These are phyloP conservation scores for Phalacrocorax carbo DNA, from an alignment of 2,113 vertebrate genomes.

Conservation along the genomic window DNA sequence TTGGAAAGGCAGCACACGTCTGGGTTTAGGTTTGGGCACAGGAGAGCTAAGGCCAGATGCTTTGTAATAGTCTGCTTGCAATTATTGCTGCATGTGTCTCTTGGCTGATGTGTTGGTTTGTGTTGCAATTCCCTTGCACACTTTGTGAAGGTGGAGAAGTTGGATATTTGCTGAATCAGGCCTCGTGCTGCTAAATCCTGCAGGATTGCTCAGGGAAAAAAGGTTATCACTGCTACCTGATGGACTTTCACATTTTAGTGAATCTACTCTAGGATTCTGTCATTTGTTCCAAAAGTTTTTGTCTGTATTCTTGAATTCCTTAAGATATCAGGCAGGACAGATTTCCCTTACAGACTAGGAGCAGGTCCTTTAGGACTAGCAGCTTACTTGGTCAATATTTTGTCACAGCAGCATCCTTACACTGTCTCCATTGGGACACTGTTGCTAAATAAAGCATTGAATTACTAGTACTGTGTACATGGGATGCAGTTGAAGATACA, in stretches of 20 bases:
- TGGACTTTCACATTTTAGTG: neutral
- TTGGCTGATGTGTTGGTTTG: neutral
- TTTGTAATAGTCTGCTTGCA: neutral
- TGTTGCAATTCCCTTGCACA: neutral
- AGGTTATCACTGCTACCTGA: neutral
- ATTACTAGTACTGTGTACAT: neutral
- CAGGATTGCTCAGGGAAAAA: neutral
- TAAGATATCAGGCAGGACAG: neutral
- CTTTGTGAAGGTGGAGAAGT: neutral
- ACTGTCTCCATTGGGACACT: neutral
- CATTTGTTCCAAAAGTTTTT: neutral
- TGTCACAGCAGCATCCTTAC: neutral
- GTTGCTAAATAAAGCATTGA: neutral
- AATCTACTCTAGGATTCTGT: neutral
- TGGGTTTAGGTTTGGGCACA: neutral
- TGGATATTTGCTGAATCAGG: neutral
- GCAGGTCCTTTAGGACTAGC: neutral
- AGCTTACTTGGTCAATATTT: neutral
- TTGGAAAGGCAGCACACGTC: neutral
- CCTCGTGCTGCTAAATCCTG: neutral
- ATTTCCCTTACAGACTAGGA: neutral
- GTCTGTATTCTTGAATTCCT: neutral
- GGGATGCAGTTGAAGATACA: neutral
- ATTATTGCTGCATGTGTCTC: neutral
- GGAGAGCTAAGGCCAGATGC: neutral